These are phyloP conservation scores for Spatula clypeata DNA, from an alignment of 2,797 vertebrate genomes.

Conservation along the genomic window DNA sequence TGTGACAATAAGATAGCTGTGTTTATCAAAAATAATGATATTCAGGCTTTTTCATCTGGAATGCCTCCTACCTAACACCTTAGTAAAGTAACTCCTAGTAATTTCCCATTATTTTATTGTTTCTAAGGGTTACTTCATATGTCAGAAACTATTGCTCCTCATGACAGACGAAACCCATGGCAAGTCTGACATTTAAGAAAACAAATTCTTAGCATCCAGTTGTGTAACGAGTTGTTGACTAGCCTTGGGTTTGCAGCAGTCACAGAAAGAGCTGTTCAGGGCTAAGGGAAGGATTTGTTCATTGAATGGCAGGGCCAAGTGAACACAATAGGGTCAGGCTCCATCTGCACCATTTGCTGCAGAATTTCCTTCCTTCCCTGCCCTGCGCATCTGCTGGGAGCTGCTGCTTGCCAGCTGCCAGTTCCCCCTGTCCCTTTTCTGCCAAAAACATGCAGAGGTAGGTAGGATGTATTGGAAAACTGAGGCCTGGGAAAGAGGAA, in stretches of 20 bases:
- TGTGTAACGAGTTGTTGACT: background rate
- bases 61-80: background rate
- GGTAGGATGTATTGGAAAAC: constrained; percentile 29
- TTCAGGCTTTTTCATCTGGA: background rate
- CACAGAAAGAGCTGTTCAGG: background rate
- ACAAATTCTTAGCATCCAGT: background rate
- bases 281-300: constrained; percentile 3
- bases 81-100: background rate
- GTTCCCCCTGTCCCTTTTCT: background rate
- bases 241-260: background rate
- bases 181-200: background rate
- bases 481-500: constrained; percentile 45
- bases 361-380: constrained; percentile 71
- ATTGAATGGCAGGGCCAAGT: constrained; percentile 33
- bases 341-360: constrained; percentile 53
- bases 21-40: background rate
- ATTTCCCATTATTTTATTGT: constrained; percentile 11
- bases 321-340: constrained; percentile 62
- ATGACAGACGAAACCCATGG: background rate
- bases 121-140: background rate
- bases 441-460: constrained; percentile 37
- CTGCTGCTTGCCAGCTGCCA: constrained; percentile 48
- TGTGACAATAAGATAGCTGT: background rate
- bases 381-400: constrained; percentile 17
- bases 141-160: background rate